Conservation (phyloP, 1,140 invertebrate genomes). For the Zaprionus africanus region DNA sequence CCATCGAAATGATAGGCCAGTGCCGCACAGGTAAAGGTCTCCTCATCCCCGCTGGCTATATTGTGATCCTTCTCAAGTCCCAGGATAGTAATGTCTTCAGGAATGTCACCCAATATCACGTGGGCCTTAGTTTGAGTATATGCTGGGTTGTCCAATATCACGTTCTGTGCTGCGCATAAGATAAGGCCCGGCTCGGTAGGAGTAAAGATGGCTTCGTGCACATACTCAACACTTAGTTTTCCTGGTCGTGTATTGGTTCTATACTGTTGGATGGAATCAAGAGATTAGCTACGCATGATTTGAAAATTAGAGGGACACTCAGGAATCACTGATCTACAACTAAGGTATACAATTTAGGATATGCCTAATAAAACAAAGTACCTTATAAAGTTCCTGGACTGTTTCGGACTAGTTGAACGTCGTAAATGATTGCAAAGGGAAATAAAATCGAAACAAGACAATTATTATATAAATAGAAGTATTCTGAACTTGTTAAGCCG, state of each 20-base stretch:
- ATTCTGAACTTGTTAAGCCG: background rate
- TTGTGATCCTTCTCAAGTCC: slow-evolving; percentile 62
- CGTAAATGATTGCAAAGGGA: slow-evolving; percentile 6
- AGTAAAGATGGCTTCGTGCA: slow-evolving; percentile 67
- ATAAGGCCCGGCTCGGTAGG: slow-evolving; percentile 78
- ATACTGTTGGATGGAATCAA: slow-evolving; percentile 33
- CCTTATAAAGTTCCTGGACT: slow-evolving; percentile 42
- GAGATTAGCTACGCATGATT: background rate
- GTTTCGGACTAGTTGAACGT: slow-evolving; percentile 23
- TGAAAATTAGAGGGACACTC: background rate
- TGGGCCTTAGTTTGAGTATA: slow-evolving; percentile 42
- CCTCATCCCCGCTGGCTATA: slow-evolving; percentile 85
- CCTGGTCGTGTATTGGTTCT: slow-evolving; percentile 51
- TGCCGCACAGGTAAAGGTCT: slow-evolving; percentile 86
- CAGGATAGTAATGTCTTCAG: slow-evolving; percentile 67
- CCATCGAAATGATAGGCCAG: slow-evolving; percentile 85
- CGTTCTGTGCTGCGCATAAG: slow-evolving; percentile 75
- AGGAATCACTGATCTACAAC: background rate
- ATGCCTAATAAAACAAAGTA: slow-evolving; percentile 21
- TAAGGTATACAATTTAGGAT: background rate
- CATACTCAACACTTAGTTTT: slow-evolving; percentile 47
- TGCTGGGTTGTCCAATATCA: slow-evolving; percentile 30
- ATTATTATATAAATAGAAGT: background rate
- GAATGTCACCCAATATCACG: slow-evolving; percentile 66
- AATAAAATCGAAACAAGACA: slow-evolving; percentile 30